phyloP scores from a whole-genome alignment of 2,113 vertebrate genomes.

The Arvicanthis niloticus region DNA sequence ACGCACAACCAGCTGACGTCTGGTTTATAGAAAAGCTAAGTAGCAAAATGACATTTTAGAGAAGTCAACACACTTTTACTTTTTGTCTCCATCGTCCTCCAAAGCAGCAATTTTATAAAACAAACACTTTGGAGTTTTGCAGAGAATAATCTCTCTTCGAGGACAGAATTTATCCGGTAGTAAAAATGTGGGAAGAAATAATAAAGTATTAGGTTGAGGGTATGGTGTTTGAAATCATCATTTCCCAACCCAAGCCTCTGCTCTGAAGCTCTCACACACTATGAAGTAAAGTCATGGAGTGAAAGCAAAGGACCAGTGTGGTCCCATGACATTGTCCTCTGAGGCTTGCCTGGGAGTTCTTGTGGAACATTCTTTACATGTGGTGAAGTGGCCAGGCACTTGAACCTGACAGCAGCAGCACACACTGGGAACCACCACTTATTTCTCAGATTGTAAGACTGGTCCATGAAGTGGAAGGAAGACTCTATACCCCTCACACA shows the following conservation, averaged over 20 bases:
- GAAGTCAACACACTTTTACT: slow-evolving; percentile 46
- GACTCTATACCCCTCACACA: background rate
- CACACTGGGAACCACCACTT: background rate
- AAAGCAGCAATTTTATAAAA: slow-evolving; percentile 46
- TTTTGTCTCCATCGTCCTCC: slow-evolving; percentile 43
- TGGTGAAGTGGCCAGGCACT: background rate
- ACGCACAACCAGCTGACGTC: slow-evolving; percentile 12
- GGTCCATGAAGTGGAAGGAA: background rate
- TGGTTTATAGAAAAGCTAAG: slow-evolving; percentile 61
- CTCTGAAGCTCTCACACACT: background rate
- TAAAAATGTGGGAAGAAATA: background rate
- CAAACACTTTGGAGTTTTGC: slow-evolving; percentile 52
- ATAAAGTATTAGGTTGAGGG: background rate
- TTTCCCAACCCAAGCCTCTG: background rate
- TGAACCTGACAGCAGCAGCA: background rate
- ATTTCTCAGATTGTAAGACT: slow-evolving; percentile 40
- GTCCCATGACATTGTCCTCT: background rate
- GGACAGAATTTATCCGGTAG: slow-evolving; percentile 7
- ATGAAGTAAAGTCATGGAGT: background rate
- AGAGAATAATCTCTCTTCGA: slow-evolving; percentile 34
- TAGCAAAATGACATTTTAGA: slow-evolving; percentile 36
- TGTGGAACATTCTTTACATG: background rate
- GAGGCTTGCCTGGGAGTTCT: background rate
- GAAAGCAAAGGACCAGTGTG: background rate
- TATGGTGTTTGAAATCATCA: slow-evolving; percentile 49